Conservation (phyloP, 1,140 invertebrate species). For the Caenorhabditis remanei region DNA sequence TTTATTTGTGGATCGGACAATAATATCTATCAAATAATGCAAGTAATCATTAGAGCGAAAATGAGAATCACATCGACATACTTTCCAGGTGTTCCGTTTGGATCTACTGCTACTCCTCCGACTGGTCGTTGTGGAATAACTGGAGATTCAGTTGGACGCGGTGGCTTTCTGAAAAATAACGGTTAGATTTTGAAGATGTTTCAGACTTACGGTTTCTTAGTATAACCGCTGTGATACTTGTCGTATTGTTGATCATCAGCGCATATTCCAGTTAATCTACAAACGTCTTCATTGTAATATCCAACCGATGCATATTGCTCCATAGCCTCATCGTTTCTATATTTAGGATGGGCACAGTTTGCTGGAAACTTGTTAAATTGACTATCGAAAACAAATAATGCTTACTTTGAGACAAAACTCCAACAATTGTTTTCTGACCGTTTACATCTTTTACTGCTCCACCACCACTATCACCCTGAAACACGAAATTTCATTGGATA, state of each 20-base stretch:
- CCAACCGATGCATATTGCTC: conserved; percentile 14
- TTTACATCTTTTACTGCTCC: neutral
- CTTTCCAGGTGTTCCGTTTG: neutral
- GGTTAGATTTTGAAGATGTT: too few relatives aligned
- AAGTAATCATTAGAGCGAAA: neutral
- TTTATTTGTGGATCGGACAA: too few relatives aligned
- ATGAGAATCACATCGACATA: neutral
- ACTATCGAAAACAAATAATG: neutral
- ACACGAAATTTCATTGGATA: neutral
- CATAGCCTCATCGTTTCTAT: neutral
- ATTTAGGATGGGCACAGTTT: neutral
- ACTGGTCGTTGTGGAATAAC: neutral
- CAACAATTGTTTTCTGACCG: neutral
- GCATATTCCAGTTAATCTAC: conserved; percentile 2
- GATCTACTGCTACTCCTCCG: neutral
- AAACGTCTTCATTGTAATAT: conserved; percentile 1
- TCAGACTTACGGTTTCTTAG: neutral
- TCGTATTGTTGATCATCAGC: neutral
- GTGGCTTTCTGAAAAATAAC: neutral
- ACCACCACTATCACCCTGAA: conserved; percentile 19
- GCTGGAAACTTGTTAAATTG: conserved; percentile 1
- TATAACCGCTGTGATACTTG: neutral
- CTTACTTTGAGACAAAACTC: conserved; percentile 4
- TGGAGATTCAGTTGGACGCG: neutral
- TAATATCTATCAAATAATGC: too few relatives aligned